Conservation (phyloP, 2,797 vertebrate genomes). For the Chromobotia macracanthus region DNA sequence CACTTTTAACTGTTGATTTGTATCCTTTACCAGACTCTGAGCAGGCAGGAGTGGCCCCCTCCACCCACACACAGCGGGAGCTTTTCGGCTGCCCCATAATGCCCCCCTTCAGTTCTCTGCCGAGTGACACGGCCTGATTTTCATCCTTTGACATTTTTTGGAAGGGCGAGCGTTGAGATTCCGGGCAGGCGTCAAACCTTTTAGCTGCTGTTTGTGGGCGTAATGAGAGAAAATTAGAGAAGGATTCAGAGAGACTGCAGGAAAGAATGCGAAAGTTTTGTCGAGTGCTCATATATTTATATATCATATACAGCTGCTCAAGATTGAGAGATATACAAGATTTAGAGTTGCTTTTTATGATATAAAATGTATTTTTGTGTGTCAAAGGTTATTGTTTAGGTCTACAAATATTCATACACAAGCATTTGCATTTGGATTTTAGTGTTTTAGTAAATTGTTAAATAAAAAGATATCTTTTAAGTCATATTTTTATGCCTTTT, state of each 20-base stretch:
- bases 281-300: neutral
- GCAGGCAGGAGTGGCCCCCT: slow-evolving; percentile 27
- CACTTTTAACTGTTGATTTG: slow-evolving; percentile 55
- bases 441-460: too few species aligned
- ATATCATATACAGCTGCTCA: neutral
- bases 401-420: too few species aligned
- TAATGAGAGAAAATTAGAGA: slow-evolving; percentile 23
- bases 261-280: neutral
- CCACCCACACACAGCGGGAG: slow-evolving; percentile 28
- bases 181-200: slow-evolving; percentile 46
- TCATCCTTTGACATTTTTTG: slow-evolving; percentile 53
- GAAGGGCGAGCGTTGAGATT: slow-evolving; percentile 52
- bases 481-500: too few species aligned
- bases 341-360: too few species aligned
- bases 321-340: too few species aligned
- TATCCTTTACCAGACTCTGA: slow-evolving; percentile 50
- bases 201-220: slow-evolving; percentile 38
- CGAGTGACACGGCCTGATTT: slow-evolving; percentile 37
- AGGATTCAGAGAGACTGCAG: neutral
- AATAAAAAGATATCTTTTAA: too few species aligned
- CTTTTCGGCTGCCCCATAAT: slow-evolving; percentile 37
- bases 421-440: too few species aligned
- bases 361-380: too few species aligned
- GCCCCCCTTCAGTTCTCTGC: slow-evolving; percentile 24
- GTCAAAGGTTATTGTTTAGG: too few species aligned